These are phyloP conservation scores for Myrmecobius fasciatus DNA, from an alignment of 2,113 vertebrate genomes.

Conservation along the genomic window DNA sequence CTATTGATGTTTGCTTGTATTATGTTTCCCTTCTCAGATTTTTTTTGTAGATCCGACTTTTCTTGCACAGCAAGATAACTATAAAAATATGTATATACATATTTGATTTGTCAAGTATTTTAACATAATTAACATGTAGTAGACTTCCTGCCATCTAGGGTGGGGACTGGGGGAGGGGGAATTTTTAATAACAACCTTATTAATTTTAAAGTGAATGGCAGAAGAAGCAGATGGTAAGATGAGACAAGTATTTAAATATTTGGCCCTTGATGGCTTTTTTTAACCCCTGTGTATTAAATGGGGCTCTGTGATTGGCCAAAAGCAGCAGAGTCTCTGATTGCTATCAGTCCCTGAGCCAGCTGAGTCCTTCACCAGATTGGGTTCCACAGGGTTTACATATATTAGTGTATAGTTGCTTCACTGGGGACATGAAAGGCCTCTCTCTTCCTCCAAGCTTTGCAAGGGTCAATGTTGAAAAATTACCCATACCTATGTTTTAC, in stretches of 20 bases:
- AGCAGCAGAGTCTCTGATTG: rapidly evolving
- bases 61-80: no score
- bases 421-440: background rate
- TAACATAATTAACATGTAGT: no score
- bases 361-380: constrained; percentile 54
- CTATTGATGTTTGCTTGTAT: no score
- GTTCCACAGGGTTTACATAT: background rate
- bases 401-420: no score
- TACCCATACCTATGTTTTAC: no score
- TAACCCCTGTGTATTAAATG: background rate
- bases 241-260: constrained; percentile 58
- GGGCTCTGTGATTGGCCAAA: constrained; percentile 14
- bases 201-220: constrained; percentile 75
- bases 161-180: no score
- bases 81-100: no score
- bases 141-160: no score
- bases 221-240: constrained; percentile 81
- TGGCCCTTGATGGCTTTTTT: constrained; percentile 42
- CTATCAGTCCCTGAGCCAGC: constrained; percentile 56
- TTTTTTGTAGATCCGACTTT: no score
- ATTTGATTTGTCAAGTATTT: no score
- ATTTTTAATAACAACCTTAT: constrained; percentile 27
- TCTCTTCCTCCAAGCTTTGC: background rate
- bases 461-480: no score
- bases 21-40: no score